Evolutionary conservation across 2,113 vertebrate genomes (phyloP), one percentile per base, ranked within the genome.

Genomic region (Amblyornis subalaris): DNA sequence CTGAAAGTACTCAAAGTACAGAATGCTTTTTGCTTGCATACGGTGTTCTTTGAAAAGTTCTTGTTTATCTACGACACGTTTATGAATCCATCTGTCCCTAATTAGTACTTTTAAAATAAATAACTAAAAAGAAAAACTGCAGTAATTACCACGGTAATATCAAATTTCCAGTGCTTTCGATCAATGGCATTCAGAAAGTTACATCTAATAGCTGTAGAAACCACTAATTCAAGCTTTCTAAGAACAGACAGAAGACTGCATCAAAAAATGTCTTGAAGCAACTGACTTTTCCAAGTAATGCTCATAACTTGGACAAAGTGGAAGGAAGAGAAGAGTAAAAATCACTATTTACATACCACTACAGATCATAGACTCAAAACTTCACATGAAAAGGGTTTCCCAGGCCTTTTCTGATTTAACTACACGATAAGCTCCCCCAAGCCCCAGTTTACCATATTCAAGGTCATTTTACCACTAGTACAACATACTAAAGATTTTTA

Each of bases 381-480:
- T 77, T 36, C 19, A 28, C 17, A 28, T 5, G 12, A 45, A 90
- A 94, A 28, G 1, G 6, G 0, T 50, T 73, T 85, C 50, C 53
- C 44, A 18, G 18, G 36, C 29, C 33, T 22, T 78, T 82, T 71
- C 57, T 76, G 44, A 73, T 88, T 93, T 60, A 25, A 35, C 16
- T 61, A 74, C 11, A 87, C 1, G 0, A 44, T 77, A 88, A 77
- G 10, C 10, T 78, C 42, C 21, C 25, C 16, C 2, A 4, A 50
- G 69, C 18, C 92, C 72, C 79, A 81, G 74, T 95, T 90, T 82
- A 82, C 58, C 55, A n/a, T 8, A 40, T 72, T 95, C 97, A 98
- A 98, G 97, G 98, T 98, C 97, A 97, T 96, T 94, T 93, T 82
- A 57, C 73, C 93, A 85, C 25, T 24, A 74, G 57, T 42, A 83